A percentile compares a stretch with the other conserved stretches of the same genome.
These are phyloP conservation scores for Pontoporia blainvillei DNA, from an alignment of 2,113 vertebrate species.

Conservation along the genomic window DNA sequence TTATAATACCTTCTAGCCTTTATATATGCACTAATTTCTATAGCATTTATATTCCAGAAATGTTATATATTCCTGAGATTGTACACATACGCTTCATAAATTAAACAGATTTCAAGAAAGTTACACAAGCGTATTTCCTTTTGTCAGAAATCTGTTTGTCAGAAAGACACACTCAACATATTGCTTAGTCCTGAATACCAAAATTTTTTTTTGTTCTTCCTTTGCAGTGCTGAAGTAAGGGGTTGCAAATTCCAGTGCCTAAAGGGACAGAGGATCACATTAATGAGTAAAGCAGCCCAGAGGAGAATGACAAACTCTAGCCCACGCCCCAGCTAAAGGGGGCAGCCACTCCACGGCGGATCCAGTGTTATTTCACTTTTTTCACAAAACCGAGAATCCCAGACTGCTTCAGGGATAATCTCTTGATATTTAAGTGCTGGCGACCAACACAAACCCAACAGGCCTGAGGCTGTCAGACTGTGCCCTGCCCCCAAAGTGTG, in stretches of 20 bases:
- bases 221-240: neutral
- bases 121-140: neutral
- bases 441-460: neutral
- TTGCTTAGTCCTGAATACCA: neutral
- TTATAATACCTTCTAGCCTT: neutral
- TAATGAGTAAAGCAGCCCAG: neutral
- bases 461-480: neutral
- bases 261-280: no score
- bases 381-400: neutral
- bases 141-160: neutral
- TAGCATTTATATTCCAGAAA: neutral
- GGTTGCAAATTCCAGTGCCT: neutral
- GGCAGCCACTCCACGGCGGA: neutral
- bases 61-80: neutral
- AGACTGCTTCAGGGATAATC: neutral
- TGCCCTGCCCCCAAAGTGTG: neutral
- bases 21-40: neutral
- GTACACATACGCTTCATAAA: neutral
- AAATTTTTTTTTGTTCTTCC: neutral
- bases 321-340: neutral
- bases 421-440: neutral
- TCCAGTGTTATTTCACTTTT: fast-evolving
- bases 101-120: neutral
- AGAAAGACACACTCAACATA: neutral
- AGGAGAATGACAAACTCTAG: neutral